These are phyloP conservation scores for Tetramorium simillimum DNA, from an alignment of 1,140 invertebrate species.

Conservation along the genomic window DNA sequence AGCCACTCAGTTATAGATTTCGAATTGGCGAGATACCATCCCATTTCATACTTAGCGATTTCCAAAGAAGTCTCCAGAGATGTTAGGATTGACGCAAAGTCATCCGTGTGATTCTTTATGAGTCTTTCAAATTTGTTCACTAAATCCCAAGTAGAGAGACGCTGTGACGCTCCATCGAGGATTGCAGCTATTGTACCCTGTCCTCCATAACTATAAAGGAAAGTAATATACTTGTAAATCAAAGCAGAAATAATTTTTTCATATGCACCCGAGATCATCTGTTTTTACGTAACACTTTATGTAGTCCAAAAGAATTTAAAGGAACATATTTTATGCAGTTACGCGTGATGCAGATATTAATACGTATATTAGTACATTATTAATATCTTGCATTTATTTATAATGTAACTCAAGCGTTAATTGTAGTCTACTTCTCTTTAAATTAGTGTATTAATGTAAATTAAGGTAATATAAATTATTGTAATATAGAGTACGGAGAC, in stretches of 20 bases:
- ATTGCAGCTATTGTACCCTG: slow-evolving; percentile 61
- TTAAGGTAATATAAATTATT: no score
- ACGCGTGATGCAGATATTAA: neutral
- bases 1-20: slow-evolving; percentile 50
- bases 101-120: slow-evolving; percentile 35
- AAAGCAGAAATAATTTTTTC: slow-evolving; percentile 50
- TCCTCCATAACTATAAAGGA: slow-evolving; percentile 69
- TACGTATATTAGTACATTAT: neutral
- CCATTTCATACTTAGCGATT: slow-evolving; percentile 69
- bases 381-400: neutral
- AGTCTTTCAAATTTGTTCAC: slow-evolving; percentile 66
- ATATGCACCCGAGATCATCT: neutral
- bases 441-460: no score
- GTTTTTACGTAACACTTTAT: neutral
- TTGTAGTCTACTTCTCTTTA: neutral
- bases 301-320: neutral
- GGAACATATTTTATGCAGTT: neutral
- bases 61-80: slow-evolving; percentile 63
- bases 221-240: neutral
- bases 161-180: slow-evolving; percentile 65
- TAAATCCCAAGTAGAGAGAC: slow-evolving; percentile 67
- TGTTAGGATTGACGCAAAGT: slow-evolving; percentile 8
- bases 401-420: neutral
- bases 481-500: no score
- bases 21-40: slow-evolving; percentile 52